Conservation (phyloP, 2,113 vertebrate species). For the Eclectus roratus region DNA sequence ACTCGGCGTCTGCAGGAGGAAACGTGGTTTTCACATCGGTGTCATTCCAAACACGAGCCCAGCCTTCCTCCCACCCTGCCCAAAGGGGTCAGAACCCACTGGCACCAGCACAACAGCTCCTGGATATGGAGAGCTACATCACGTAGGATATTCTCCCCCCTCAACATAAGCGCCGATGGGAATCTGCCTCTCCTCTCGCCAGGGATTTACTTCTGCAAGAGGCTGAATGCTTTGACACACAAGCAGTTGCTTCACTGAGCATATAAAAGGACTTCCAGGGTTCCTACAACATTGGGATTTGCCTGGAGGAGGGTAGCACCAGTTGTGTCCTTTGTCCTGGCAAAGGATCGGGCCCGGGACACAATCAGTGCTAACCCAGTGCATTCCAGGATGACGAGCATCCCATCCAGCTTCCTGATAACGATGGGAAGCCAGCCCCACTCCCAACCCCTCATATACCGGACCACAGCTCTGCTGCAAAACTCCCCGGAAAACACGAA, state of each 20-base stretch:
- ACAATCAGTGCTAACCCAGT: rapidly evolving
- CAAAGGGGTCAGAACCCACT: neutral
- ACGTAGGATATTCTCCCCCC: neutral
- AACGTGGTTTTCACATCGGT: neutral
- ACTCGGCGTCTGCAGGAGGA: neutral
- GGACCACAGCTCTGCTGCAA: neutral
- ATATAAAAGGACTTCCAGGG: neutral
- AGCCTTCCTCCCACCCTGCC: neutral
- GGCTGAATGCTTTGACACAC: neutral
- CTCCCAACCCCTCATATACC: neutral
- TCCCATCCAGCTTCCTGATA: neutral
- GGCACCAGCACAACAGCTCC: rapidly evolving
- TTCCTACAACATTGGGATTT: neutral
- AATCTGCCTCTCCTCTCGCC: neutral
- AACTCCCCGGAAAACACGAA: constrained; percentile 64
- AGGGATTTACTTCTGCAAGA: neutral
- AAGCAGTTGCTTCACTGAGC: neutral
- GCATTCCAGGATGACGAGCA: neutral
- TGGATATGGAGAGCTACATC: neutral
- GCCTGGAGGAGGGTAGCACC: neutral
- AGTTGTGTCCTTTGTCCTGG: rapidly evolving
- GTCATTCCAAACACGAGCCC: neutral
- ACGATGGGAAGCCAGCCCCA: neutral
- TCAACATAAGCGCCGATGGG: neutral
- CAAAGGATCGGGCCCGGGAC: neutral